Percentiles rank a stretch among this genome's conserved stretches.
phyloP scores from a whole-genome alignment of 2,797 vertebrate species.

The Spondyliosoma cantharus region DNA sequence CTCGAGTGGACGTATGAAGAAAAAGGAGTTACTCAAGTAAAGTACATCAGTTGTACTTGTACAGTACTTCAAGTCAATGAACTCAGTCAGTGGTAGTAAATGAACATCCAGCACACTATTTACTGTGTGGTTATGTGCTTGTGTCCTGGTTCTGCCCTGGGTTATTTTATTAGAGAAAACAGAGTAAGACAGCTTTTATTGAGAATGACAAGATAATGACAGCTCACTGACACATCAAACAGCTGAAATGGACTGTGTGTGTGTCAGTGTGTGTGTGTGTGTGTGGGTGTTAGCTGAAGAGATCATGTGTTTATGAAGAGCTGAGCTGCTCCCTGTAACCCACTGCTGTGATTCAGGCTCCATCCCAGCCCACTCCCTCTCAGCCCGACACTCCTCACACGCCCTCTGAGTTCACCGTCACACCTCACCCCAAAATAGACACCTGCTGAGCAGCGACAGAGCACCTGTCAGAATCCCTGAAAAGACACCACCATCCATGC shows the following conservation, averaged over 20 bases:
- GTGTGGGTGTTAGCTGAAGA: slow-evolving; percentile 38
- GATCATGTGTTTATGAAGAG: slow-evolving; percentile 57
- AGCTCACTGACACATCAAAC: slow-evolving; percentile 37
- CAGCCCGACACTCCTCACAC: slow-evolving; percentile 2
- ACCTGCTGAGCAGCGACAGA: slow-evolving; percentile 58
- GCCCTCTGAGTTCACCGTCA: slow-evolving; percentile 32
- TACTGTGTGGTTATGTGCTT: background rate
- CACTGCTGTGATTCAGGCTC: slow-evolving; percentile 56
- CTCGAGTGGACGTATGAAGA: too few species aligned
- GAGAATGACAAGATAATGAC: slow-evolving; percentile 7
- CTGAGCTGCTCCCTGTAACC: slow-evolving; percentile 16
- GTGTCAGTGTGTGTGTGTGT: slow-evolving; percentile 25
- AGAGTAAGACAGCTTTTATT: background rate
- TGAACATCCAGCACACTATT: background rate
- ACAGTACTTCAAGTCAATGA: too few species aligned
- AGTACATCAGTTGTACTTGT: too few species aligned
- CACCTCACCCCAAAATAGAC: slow-evolving; percentile 73
- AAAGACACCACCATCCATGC: slow-evolving; percentile 18
- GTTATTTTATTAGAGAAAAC: slow-evolving; percentile 4
- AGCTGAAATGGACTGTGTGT: slow-evolving; percentile 15
- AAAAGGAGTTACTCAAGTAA: too few species aligned
- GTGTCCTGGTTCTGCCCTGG: too few species aligned
- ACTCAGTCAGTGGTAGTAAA: too few species aligned
- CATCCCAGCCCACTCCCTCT: slow-evolving; percentile 35
- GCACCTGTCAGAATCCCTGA: slow-evolving; percentile 66